Base-by-base conservation (phyloP, 1,140 invertebrate genomes). In the Procambarus virginalis region DNA sequence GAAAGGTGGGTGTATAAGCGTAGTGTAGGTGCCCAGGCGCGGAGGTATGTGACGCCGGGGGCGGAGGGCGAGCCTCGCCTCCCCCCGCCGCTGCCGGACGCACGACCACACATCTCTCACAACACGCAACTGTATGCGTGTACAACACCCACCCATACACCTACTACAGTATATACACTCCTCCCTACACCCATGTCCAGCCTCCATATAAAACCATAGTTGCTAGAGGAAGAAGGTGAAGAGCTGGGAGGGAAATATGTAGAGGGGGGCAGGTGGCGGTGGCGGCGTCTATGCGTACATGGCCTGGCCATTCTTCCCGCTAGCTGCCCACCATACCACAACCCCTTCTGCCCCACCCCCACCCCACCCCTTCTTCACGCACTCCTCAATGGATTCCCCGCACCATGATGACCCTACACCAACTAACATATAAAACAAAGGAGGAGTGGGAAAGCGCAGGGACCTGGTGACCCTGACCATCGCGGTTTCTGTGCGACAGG, bases 21-120 rank as follows among this genome's bases (percentile, higher is more conserved):
- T 64, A 64, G 2, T 4, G 68, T 5, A 34, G 20, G 8, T 77
- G 73, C 84, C 73, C 73, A 46, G 73, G 84, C 84, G 84, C 84
- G 84, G 84, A 85, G 84, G 84, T 85, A 85, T 85, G 84, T 73
- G 84, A 49, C n/a, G 70, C 84, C 84, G 84, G 70, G 49, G 84
- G 84, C 70, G 70, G 49, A 49, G 75, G 75, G 48, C 49, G 73
- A 60, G 70, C 64, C 73, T 77, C 17, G 10, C 84, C 73, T 85
- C 22, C 22, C 73, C 55, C 51, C 84, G 20, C 84, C 84, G 75
- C 84, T 85, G 84, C 68, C 84, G n/a, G 84, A 55, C 84, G 73
- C 49, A 85, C 68, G 83, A 84, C 68, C 83, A 58, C 58, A 75
- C 73, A 75, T 58, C 83, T 84, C 45, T 75, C 83, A 34, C 34